These are phyloP conservation scores for Papilio protenor DNA, from an alignment of 2,888 invertebrate species.

Conservation along the genomic window DNA sequence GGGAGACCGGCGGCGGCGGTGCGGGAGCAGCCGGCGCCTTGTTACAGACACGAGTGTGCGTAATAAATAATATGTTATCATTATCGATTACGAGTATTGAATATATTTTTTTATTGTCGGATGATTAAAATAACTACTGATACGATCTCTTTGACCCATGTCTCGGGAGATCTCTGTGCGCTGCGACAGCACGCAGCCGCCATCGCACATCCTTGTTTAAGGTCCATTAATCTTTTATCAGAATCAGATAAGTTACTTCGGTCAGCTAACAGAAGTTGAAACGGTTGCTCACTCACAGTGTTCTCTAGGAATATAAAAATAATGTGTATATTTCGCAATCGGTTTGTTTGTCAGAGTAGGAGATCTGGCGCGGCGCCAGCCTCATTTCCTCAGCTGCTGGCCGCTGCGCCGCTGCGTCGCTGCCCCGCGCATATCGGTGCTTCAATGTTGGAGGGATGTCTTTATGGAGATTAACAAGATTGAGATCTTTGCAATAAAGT, in stretches of 20 bases:
- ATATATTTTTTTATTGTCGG: neutral
- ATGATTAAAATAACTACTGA: neutral
- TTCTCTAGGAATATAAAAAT: neutral
- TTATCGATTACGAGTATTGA: neutral
- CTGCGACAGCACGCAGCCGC: neutral
- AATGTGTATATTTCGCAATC: neutral
- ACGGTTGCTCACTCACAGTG: neutral
- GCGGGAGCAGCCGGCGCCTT: neutral
- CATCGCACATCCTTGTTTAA: neutral
- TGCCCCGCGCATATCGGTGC: neutral
- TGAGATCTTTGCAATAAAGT: neutral
- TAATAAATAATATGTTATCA: neutral
- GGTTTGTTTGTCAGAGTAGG: neutral
- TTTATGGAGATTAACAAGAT: neutral
- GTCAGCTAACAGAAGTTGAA: neutral
- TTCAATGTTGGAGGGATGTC: neutral
- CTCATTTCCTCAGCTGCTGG: neutral
- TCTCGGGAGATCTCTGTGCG: neutral
- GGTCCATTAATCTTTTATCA: neutral
- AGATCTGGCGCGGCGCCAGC: conserved; percentile 8
- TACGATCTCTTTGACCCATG: neutral
- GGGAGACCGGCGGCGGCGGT: neutral
- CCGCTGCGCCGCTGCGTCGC: neutral
- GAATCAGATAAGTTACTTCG: neutral
- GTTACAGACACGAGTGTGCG: neutral